A percentile compares a stretch with the other conserved stretches of the same genome.
Conservation (phyloP, 2,113 vertebrate species). For the Myrmophylax atrothorax region DNA sequence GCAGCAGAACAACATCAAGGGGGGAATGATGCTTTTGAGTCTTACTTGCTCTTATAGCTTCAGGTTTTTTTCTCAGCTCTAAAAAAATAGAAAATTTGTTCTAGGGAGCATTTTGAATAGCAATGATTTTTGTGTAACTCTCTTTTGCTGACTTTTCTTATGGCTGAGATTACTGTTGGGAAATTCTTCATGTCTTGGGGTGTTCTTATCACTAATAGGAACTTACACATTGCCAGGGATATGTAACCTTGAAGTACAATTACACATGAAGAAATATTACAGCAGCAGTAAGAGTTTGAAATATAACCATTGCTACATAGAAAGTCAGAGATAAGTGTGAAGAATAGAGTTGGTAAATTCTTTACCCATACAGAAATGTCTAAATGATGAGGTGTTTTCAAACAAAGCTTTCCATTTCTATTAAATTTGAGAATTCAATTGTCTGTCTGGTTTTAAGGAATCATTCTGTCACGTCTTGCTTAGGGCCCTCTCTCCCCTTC, state of each 20-base stretch:
- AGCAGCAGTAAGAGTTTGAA: neutral
- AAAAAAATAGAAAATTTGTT: neutral
- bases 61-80: neutral
- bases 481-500: neutral
- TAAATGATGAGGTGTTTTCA: constrained; percentile 7
- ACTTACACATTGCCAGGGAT: neutral
- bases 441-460: neutral
- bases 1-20: neutral
- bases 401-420: neutral
- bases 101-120: neutral
- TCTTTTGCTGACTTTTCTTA: neutral
- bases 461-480: neutral
- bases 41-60: neutral
- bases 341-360: neutral
- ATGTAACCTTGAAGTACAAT: neutral
- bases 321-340: neutral
- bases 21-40: neutral
- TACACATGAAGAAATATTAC: neutral
- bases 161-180: neutral
- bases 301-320: neutral
- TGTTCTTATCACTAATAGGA: neutral
- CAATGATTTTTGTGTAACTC: neutral
- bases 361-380: neutral
- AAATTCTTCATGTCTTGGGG: neutral
- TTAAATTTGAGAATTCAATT: neutral